Evolutionary conservation across 2,113 vertebrate genomes (phyloP), one percentile per base, ranked within the genome.

Genomic region (Halcyon malimbica): DNA sequence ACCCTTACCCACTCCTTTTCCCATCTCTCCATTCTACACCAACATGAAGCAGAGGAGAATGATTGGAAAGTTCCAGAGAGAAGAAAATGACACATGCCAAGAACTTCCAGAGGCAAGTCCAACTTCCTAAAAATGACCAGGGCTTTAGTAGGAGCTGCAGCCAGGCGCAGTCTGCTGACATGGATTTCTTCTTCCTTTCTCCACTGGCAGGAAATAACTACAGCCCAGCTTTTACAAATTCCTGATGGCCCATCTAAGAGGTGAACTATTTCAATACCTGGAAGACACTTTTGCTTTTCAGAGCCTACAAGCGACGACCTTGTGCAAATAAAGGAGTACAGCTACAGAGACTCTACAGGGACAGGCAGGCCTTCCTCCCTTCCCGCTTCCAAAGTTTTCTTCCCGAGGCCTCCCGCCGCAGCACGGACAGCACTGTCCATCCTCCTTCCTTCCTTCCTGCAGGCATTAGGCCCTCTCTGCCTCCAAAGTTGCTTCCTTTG

Each of bases 21-120:
- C 50, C 39, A 69, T 29, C 35, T 26, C 51, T 48, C 60, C 62
- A 7, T 44, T 60, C 75, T 41, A 26, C 46, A 44, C 68, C 46
- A 90, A 85, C 35, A 35, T 3, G n/a, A 94, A 96, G 57, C 67
- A 84, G 39, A 87, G 44, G 84, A 65, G 87, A 93, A 50, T 11
- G 14, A 83, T 2, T 91, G 83, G 21, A 87, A 97, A 67, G 70
- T 92, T 82, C 46, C 89, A 90, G n/a, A 16, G 71, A 81, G 56
- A 90, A 86, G 88, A 87, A 92, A 77, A 54, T 14, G 20, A 89
- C 24, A 80, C 42, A 9, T 51, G 57, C 50, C 69, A 83, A 91
- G 31, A 97, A 64, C 95, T 96, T 95, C 83, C 83, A 95, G 84
- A 90, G 24, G 77, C 67, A 57, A 95, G 16, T 75, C 92, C 90